Evolutionary conservation across 2,888 invertebrate species (phyloP).

Genomic region (Catonia carolina): DNA sequence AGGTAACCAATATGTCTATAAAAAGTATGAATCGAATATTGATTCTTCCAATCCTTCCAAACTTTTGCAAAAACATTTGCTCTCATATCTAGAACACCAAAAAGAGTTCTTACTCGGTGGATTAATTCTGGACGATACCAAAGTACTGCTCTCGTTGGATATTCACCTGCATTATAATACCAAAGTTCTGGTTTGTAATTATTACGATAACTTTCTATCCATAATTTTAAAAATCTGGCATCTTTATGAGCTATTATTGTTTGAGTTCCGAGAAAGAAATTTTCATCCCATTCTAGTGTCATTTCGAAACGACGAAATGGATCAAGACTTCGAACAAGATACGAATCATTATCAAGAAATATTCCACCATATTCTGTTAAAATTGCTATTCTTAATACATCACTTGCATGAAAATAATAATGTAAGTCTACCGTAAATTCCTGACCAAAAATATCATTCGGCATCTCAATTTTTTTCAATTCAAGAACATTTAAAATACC

Average conservation of each 20-base stretch:
- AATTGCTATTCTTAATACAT: background rate
- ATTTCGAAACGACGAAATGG: constrained; percentile 38
- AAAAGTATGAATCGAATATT: constrained; percentile 3
- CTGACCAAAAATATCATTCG: background rate
- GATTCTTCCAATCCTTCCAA: constrained; percentile 19
- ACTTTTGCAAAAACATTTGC: constrained; percentile 1
- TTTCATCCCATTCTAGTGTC: constrained; percentile 36
- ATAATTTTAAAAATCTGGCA: constrained; percentile 37
- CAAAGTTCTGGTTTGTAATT: constrained; percentile 36
- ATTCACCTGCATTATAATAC: constrained; percentile 44
- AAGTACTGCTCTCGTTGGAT: constrained; percentile 40
- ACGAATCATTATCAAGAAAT: background rate
- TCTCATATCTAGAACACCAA: constrained; percentile 37
- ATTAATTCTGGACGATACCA: constrained; percentile 38
- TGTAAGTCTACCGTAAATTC: background rate
- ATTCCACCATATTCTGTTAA: background rate
- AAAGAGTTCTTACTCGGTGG: constrained; percentile 38
- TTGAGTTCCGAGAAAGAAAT: constrained; percentile 29
- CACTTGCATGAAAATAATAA: background rate
- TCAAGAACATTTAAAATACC: background rate
- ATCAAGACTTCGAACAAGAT: background rate
- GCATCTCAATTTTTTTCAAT: background rate
- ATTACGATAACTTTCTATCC: constrained; percentile 36
- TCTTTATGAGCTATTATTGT: constrained; percentile 37
- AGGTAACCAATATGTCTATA: background rate